phyloP scores from a whole-genome alignment of 2,797 vertebrate species.

The Lemur catta region DNA sequence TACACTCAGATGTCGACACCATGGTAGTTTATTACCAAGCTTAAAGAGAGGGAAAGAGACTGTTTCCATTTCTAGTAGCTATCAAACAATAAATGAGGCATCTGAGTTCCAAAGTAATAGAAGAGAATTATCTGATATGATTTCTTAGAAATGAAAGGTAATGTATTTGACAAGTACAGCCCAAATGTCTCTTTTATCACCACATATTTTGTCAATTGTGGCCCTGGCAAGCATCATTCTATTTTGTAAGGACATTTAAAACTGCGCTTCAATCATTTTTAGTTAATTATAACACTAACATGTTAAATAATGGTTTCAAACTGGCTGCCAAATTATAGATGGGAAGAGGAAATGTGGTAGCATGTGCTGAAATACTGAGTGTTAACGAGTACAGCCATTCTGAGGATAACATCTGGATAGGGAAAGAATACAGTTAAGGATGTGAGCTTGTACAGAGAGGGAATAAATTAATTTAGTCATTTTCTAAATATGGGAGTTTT shows the following conservation, averaged over 20 bases:
- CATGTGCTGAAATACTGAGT: background rate
- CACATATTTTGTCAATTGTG: conserved; percentile 31
- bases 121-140: background rate
- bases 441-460: background rate
- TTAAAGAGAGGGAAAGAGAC: background rate
- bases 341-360: background rate
- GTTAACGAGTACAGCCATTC: background rate
- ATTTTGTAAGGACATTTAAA: conserved; percentile 17
- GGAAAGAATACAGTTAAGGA: background rate
- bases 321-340: background rate
- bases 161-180: background rate
- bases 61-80: background rate
- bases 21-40: background rate
- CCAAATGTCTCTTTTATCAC: conserved; percentile 43
- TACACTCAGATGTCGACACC: background rate
- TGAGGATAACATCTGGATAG: background rate
- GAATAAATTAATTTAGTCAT: background rate
- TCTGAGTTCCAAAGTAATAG: background rate
- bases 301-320: conserved; percentile 18
- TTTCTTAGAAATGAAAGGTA: conserved; percentile 23
- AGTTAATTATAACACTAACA: conserved; percentile 43
- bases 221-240: background rate
- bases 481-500: background rate
- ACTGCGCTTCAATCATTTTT: conserved; percentile 26
- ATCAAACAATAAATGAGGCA: background rate